Percentiles rank a stretch among this genome's conserved stretches.
phyloP scores from a whole-genome alignment of 2,797 vertebrate species.

The Schizothorax lantsangensis region DNA sequence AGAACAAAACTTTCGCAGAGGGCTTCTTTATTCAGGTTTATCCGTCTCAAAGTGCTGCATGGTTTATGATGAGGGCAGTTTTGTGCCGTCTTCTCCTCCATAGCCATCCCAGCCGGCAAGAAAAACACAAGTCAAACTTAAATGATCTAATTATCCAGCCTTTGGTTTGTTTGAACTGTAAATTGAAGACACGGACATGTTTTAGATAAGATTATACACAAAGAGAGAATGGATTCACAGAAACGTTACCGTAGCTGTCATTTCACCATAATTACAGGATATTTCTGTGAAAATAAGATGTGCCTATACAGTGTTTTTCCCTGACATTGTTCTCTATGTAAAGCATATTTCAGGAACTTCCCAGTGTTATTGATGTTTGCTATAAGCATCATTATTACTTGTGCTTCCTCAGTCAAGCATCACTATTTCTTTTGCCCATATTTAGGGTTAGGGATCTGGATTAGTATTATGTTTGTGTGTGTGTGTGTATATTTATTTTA shows the following conservation, averaged over 20 bases:
- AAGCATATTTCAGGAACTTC: not conserved
- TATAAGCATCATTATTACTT: not conserved
- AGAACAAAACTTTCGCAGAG: constrained; percentile 58
- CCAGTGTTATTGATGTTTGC: not conserved
- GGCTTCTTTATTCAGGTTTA: constrained; percentile 60
- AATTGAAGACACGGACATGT: constrained; percentile 31
- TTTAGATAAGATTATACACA: constrained; percentile 14
- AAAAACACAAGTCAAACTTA: constrained; percentile 73
- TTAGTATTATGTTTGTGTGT: not conserved
- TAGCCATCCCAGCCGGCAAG: constrained; percentile 56
- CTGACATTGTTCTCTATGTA: not conserved
- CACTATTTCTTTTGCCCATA: not conserved
- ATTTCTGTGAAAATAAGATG: constrained; percentile 17
- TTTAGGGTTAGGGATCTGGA: not conserved
- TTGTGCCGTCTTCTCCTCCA: constrained; percentile 52
- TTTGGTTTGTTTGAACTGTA: constrained; percentile 61
- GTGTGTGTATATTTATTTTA: not conserved
- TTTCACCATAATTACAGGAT: constrained; percentile 10
- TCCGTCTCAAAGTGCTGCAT: constrained; percentile 62
- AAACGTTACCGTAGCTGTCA: not conserved
- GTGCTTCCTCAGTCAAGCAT: not conserved
- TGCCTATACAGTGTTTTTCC: not conserved
- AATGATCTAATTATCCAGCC: constrained; percentile 75
- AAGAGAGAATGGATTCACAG: not conserved
- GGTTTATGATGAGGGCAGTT: constrained; percentile 65